phyloP scores from a whole-genome alignment of 2,888 invertebrate species.

The Tenthredo livida region DNA sequence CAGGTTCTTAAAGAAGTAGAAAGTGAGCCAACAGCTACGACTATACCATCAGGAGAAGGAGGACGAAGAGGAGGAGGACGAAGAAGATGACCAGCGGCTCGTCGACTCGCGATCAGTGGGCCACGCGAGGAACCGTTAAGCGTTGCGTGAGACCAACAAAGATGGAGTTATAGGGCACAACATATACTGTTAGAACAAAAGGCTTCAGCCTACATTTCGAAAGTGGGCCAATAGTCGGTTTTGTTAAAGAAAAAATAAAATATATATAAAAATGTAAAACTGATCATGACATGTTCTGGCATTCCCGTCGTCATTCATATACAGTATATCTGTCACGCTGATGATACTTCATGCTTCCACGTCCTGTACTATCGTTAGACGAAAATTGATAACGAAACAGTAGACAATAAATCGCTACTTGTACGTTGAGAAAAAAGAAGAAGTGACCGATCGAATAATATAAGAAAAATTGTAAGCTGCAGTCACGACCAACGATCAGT shows the following conservation, averaged over 20 bases:
- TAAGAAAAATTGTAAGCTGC: neutral
- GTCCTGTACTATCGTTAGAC: neutral
- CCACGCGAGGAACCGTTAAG: slow-evolving; percentile 55
- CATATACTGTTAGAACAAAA: slow-evolving; percentile 47
- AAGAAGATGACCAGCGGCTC: slow-evolving; percentile 43
- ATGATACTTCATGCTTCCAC: neutral
- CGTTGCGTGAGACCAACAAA: slow-evolving; percentile 49
- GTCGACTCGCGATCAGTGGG: slow-evolving; percentile 47
- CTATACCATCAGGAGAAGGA: slow-evolving; percentile 26
- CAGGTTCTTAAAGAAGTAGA: slow-evolving; percentile 46
- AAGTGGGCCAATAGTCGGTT: neutral
- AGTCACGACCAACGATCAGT: neutral
- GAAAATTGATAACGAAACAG: neutral
- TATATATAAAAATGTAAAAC: neutral
- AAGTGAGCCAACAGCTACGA: slow-evolving; percentile 38
- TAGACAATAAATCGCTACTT: neutral
- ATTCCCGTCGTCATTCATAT: neutral
- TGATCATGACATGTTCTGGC: neutral
- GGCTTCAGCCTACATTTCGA: slow-evolving; percentile 18
- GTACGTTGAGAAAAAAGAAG: neutral
- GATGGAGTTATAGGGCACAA: slow-evolving; percentile 49
- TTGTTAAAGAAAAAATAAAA: neutral
- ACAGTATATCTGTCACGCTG: neutral
- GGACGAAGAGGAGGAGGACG: slow-evolving; percentile 48
- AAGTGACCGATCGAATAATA: neutral